Conservation (phyloP, 2,113 vertebrate species). For the Alexandromys fortis region DNA sequence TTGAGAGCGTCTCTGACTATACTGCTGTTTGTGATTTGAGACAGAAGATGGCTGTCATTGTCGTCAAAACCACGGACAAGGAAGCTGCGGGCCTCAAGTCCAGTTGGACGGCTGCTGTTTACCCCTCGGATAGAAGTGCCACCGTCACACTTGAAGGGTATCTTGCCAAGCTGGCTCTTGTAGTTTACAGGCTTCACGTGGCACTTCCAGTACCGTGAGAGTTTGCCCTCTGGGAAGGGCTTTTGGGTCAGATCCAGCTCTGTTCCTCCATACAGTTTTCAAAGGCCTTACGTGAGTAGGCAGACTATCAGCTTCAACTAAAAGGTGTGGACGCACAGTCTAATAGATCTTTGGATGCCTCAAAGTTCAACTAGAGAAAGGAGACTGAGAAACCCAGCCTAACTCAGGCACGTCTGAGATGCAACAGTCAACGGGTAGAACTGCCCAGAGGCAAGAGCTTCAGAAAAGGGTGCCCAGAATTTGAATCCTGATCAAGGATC, state of each 20-base stretch:
- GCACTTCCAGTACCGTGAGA: background rate
- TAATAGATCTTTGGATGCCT: background rate
- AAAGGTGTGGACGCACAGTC: background rate
- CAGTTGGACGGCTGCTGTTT: background rate
- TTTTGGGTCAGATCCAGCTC: background rate
- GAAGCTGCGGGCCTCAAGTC: background rate
- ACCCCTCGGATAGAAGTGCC: background rate
- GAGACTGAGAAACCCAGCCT: background rate
- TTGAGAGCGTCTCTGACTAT: slow-evolving; percentile 55
- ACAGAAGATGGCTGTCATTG: no score
- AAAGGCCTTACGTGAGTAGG: background rate
- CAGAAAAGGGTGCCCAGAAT: background rate
- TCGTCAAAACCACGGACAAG: background rate
- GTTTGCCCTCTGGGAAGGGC: background rate
- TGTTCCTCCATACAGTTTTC: background rate
- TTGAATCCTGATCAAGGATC: background rate
- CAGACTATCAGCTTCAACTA: background rate
- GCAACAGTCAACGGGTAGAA: background rate
- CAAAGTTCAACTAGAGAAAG: background rate
- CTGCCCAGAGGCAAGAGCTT: background rate
- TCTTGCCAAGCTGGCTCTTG: background rate
- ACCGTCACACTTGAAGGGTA: background rate
- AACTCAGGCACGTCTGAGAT: background rate
- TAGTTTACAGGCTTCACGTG: background rate
- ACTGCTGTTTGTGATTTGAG: background rate